These are phyloP conservation scores for Apodemus sylvaticus DNA, from an alignment of 2,113 vertebrate species.

Conservation along the genomic window DNA sequence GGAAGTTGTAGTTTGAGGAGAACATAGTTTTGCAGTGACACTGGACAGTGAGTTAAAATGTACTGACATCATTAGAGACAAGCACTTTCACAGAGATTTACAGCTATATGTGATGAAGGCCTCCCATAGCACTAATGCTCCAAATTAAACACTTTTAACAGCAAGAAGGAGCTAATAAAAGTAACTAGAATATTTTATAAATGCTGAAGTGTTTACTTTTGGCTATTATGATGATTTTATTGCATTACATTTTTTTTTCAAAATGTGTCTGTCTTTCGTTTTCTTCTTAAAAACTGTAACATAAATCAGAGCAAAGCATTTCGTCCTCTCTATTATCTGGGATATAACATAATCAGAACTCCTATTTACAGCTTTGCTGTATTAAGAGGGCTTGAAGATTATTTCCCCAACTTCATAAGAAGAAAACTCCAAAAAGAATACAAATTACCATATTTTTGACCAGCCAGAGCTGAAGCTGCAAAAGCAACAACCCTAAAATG, in stretches of 20 bases:
- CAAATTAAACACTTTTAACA: background rate
- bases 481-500: background rate
- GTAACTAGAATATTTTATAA: background rate
- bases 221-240: background rate
- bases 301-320: background rate
- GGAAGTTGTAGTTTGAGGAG: background rate
- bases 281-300: background rate
- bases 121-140: background rate
- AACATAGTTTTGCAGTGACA: background rate
- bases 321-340: background rate
- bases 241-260: background rate
- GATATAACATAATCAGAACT: background rate
- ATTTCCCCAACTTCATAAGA: background rate
- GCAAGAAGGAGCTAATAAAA: background rate
- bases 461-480: background rate
- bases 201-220: background rate
- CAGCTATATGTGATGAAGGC: background rate
- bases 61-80: background rate
- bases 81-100: background rate
- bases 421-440: background rate
- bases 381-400: background rate
- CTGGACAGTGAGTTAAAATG: background rate
- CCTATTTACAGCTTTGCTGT: background rate
- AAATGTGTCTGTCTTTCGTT: background rate
- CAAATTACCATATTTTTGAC: background rate